Conservation (phyloP, 2,888 invertebrate species). For the Synanthedon tipuliformis region DNA sequence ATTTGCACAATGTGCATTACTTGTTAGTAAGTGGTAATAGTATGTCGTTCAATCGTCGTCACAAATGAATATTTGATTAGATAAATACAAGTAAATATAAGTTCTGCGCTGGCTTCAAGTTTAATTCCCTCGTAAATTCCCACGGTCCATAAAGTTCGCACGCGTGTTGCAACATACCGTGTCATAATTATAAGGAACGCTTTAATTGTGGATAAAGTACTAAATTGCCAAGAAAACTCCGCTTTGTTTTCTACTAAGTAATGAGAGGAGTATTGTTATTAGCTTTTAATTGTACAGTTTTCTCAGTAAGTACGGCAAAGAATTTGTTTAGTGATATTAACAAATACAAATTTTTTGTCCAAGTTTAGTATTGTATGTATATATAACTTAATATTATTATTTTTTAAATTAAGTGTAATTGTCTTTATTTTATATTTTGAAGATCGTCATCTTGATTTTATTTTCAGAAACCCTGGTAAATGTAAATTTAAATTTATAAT, state of each 20-base stretch:
- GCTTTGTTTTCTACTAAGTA: neutral
- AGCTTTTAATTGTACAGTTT: neutral
- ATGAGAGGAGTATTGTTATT: neutral
- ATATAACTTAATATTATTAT: too few species aligned
- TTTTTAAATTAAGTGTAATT: too few species aligned
- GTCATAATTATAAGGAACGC: neutral
- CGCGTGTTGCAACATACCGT: conserved; percentile 8
- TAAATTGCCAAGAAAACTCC: neutral
- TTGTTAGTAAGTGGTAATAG: neutral
- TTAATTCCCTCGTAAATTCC: conserved; percentile 8
- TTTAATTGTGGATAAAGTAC: neutral
- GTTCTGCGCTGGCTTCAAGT: neutral
- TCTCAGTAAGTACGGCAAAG: neutral
- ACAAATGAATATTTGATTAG: neutral
- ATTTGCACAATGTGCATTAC: neutral
- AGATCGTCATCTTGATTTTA: too few species aligned
- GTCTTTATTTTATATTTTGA: too few species aligned
- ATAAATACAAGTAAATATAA: neutral
- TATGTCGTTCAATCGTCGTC: neutral
- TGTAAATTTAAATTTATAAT: too few species aligned
- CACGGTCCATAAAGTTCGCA: conserved; percentile 15
- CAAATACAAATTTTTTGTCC: too few species aligned
- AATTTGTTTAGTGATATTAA: neutral
- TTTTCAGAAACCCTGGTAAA: too few species aligned
- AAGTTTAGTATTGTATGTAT: too few species aligned